phyloP scores from a whole-genome alignment of 2,888 invertebrate genomes.

The Xestia ashworthii region DNA sequence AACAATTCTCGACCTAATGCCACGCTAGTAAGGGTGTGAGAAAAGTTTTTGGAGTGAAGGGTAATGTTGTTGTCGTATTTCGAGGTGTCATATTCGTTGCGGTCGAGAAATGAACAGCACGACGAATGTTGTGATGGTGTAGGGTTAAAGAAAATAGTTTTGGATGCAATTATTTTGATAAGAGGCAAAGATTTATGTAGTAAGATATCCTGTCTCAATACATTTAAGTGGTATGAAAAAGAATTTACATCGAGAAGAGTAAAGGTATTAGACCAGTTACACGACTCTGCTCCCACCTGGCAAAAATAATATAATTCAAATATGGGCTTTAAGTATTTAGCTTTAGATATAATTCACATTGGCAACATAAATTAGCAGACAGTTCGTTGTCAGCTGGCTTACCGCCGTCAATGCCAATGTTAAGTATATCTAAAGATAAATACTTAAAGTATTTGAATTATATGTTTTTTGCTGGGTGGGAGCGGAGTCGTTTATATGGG shows the following conservation, averaged over 20 bases:
- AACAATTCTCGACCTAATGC: conserved; percentile 62
- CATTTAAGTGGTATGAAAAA: background rate
- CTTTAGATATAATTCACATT: too few species aligned
- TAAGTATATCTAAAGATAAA: too few species aligned
- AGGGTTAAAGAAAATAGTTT: conserved; percentile 17
- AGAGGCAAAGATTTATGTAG: background rate
- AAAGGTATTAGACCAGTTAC: background rate
- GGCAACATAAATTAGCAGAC: too few species aligned
- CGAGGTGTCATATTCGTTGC: conserved; percentile 77
- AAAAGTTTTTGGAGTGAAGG: conserved; percentile 18
- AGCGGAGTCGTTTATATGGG: too few species aligned
- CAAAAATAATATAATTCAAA: too few species aligned
- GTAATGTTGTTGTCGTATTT: conserved; percentile 48
- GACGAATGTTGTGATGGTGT: conserved; percentile 49
- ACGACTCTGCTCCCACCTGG: too few species aligned
- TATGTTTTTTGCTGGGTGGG: too few species aligned
- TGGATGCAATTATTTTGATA: background rate
- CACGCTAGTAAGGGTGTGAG: conserved; percentile 1
- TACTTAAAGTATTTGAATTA: too few species aligned
- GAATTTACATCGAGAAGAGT: background rate
- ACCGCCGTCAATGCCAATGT: too few species aligned
- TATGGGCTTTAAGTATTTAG: too few species aligned
- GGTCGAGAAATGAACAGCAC: conserved; percentile 69
- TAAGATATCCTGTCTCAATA: background rate
- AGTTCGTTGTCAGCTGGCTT: too few species aligned